Base-by-base conservation (phyloP, 2,888 invertebrate genomes). In the Protonemura montana region DNA sequence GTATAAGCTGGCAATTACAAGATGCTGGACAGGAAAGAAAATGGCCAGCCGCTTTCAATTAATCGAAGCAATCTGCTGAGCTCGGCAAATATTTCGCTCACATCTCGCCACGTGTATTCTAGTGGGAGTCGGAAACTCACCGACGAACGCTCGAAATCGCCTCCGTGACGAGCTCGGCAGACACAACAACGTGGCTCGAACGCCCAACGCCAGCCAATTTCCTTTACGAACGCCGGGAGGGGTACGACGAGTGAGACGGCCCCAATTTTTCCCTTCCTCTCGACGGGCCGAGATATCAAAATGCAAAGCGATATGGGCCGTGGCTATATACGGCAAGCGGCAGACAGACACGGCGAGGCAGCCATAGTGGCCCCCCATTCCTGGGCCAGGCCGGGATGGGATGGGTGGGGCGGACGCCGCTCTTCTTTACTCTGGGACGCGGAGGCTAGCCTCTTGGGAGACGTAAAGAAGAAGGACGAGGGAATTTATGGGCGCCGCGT, bases 381-480 rank as follows among this genome's bases (percentile, higher is more conserved):
- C 59, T 21, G 16, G 21, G 59, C 59, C 16, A 10, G 26, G n/a
- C n/a, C n/a, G n/a, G n/a, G n/a, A n/a, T n/a, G 78, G 1, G 29
- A 28, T 16, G 81, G 28, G 29, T 81, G 30, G 81, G 81, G 81
- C 30, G 81, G 30, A 30, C 5, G 81, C 13, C 28, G 76, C 30
- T 59, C 84, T 84, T 84, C 76, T 84, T 84, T 84, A 84, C 27
- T 26, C 82, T 41, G 82, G 82, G 28, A 78, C 78, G 78, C 1
- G 30, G 26, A 84, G 59, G 27, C 10, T 27, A 10, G 25, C 26
- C 85, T 81, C 85, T 27, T 2, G 85, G 86, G 85, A 86, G 86
- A 81, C 86, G 86, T 86, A 86, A 86, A 86, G 85, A 85, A 86
- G 85, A 85, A 85, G 86, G 86, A 77, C 35, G 80, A 13, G 85